Evolutionary conservation across 2,113 vertebrate genomes (phyloP).

Genomic region (Isurus oxyrinchus): DNA sequence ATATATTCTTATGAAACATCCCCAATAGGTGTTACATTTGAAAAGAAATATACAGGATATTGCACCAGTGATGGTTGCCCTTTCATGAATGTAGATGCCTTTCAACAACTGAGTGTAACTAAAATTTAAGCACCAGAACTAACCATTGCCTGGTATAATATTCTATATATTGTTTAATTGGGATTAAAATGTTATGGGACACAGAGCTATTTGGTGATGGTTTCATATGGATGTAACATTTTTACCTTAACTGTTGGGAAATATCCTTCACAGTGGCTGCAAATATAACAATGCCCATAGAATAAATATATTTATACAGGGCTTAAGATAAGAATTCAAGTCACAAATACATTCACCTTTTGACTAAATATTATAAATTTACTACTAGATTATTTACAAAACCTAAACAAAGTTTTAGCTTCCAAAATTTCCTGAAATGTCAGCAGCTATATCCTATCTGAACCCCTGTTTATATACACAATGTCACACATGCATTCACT

Average conservation of each 20-base stretch:
- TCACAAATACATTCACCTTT: not conserved
- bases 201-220: not conserved
- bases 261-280: not conserved
- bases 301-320: not conserved
- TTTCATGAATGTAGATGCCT: not conserved
- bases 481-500: not conserved
- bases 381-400: not conserved
- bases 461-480: conserved; percentile 28
- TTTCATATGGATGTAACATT: not conserved
- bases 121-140: not conserved
- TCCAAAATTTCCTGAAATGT: not conserved
- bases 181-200: not conserved
- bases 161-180: not conserved
- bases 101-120: not conserved
- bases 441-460: not conserved
- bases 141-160: not conserved
- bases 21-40: not conserved
- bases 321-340: conserved; percentile 14
- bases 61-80: not conserved
- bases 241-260: not conserved
- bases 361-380: not conserved
- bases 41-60: conserved; percentile 17
- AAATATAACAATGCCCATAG: conserved; percentile 9
- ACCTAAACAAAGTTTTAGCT: not conserved
- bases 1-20: not conserved